Evolutionary conservation across 2,797 vertebrate species (phyloP).

Genomic region (Rachycentron canadum): DNA sequence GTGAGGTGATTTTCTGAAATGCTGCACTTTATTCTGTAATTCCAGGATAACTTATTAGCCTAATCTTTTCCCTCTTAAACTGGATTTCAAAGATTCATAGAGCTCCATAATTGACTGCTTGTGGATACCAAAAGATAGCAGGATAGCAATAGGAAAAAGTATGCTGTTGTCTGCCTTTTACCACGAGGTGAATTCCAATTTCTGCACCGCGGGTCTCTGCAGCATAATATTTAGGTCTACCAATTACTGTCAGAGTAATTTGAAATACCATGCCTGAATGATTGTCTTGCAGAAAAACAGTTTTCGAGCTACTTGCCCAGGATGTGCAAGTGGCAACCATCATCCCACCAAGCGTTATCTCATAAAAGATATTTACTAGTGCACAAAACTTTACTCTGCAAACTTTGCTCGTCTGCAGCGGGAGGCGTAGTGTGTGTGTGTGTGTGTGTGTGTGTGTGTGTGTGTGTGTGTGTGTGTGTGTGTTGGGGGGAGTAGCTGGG

Average conservation of each 20-base stretch:
- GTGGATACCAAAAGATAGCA: slow-evolving; percentile 6
- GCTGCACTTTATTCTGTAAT: slow-evolving; percentile 32
- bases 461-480: slow-evolving; percentile 22
- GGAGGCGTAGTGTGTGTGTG: slow-evolving; percentile 45
- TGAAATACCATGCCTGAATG: slow-evolving; percentile 63
- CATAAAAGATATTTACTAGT: slow-evolving; percentile 59
- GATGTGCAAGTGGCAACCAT: slow-evolving; percentile 50
- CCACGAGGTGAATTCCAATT: slow-evolving; percentile 56
- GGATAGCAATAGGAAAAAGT: not conserved
- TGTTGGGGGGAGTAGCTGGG: slow-evolving; percentile 83
- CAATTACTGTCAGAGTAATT: slow-evolving; percentile 70
- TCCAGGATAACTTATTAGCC: slow-evolving; percentile 23
- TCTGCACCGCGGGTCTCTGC: slow-evolving; percentile 50
- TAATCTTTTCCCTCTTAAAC: slow-evolving; percentile 33
- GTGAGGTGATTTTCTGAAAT: slow-evolving; percentile 24
- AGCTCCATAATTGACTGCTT: slow-evolving; percentile 20
- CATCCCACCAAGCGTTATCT: slow-evolving; percentile 38
- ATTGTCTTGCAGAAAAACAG: slow-evolving; percentile 51
- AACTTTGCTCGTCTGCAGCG: slow-evolving; percentile 67
- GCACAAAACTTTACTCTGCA: slow-evolving; percentile 59
- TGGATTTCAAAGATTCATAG: slow-evolving; percentile 41
- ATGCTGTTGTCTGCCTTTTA: slow-evolving; percentile 41
- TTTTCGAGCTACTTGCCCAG: slow-evolving; percentile 50
- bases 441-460: no score
- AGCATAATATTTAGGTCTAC: slow-evolving; percentile 54